phyloP scores from a whole-genome alignment of 2,888 invertebrate species.

The Apoderus coryli region DNA sequence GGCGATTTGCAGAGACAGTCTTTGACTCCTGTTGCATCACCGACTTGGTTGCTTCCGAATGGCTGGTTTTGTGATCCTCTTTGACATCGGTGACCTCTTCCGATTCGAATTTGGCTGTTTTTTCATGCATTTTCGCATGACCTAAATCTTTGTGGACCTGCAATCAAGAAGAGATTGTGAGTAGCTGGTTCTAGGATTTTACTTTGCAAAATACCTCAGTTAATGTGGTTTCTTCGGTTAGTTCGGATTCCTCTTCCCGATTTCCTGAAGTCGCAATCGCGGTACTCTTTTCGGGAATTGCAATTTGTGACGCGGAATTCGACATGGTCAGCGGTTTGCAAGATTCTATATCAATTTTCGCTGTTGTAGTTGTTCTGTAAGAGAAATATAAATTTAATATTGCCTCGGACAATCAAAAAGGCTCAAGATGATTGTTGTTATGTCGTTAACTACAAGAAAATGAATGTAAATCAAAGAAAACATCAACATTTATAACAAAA shows the following conservation, averaged over 20 bases:
- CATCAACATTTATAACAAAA: too few relatives aligned
- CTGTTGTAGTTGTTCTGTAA: too few relatives aligned
- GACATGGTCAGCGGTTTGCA: too few relatives aligned
- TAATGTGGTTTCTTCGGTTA: slow-evolving; percentile 28
- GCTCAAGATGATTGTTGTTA: too few relatives aligned
- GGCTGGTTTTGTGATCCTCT: slow-evolving; percentile 27
- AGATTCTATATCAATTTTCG: too few relatives aligned
- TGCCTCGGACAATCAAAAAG: too few relatives aligned
- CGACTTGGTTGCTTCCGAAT: slow-evolving; percentile 26
- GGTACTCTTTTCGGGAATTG: slow-evolving; percentile 17
- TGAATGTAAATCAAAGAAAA: too few relatives aligned
- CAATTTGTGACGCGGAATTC: slow-evolving; percentile 23
- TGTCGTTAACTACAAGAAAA: too few relatives aligned
- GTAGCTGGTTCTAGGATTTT: slow-evolving; percentile 1
- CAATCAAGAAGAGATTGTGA: slow-evolving; percentile 15
- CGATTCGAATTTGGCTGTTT: slow-evolving; percentile 29
- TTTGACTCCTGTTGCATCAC: slow-evolving; percentile 25
- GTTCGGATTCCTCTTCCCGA: slow-evolving; percentile 26
- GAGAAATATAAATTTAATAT: too few relatives aligned
- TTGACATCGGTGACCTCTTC: slow-evolving; percentile 28
- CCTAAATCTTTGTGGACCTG: slow-evolving; percentile 30
- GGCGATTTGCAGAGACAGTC: slow-evolving; percentile 25
- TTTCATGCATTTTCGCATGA: slow-evolving; percentile 28
- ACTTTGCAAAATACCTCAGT: neutral
- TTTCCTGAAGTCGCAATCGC: slow-evolving; percentile 17